phyloP scores from a whole-genome alignment of 1,140 invertebrate species.

The Anastrepha ludens region DNA sequence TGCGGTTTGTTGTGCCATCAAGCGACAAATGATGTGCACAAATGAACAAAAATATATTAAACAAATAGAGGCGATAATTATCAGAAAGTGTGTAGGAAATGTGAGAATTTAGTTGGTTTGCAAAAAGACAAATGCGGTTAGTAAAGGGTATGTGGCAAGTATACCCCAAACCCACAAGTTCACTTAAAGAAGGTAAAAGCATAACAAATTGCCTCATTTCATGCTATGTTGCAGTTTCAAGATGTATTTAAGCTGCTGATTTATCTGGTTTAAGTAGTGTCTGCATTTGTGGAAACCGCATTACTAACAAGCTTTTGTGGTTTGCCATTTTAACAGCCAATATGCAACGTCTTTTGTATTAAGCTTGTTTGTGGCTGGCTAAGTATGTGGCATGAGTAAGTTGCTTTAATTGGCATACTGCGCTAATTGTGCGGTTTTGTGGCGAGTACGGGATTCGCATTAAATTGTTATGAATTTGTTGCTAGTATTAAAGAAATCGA shows the following conservation, averaged over 20 bases:
- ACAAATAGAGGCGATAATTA: background rate
- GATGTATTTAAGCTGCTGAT: background rate
- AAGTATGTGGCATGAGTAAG: background rate
- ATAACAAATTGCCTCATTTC: background rate
- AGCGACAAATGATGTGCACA: slow-evolving; percentile 1
- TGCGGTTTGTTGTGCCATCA: background rate
- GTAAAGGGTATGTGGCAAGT: background rate
- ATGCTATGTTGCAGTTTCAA: background rate
- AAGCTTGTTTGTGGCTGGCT: background rate
- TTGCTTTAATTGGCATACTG: background rate
- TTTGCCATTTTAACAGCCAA: background rate
- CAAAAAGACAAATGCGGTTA: background rate
- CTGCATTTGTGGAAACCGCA: background rate
- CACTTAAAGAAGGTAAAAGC: background rate
- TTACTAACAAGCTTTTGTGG: slow-evolving; percentile 19
- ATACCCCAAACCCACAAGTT: background rate
- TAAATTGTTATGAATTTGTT: too few relatives aligned
- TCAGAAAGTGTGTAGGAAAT: background rate
- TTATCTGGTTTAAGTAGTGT: background rate
- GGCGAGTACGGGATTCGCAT: too few relatives aligned
- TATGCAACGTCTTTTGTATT: background rate
- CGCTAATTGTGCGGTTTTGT: background rate
- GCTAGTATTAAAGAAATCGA: too few relatives aligned
- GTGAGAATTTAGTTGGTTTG: background rate
- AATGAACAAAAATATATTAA: background rate